Evolutionary conservation across 2,888 invertebrate species (phyloP).

Genomic region (Epirrhoe alternata): DNA sequence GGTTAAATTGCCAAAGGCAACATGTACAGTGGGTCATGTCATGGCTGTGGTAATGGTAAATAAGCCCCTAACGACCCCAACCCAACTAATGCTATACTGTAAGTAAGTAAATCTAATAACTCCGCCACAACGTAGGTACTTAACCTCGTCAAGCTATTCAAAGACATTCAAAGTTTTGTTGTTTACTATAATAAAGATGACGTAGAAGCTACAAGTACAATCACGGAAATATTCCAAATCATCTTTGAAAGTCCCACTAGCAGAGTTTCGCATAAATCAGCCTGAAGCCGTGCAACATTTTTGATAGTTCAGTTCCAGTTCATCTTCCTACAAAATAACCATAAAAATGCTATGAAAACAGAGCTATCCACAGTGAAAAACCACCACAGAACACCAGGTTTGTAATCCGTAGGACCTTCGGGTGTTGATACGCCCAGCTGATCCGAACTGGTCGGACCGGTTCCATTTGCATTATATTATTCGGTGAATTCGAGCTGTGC

Average conservation of each 20-base stretch:
- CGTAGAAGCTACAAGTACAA: not conserved
- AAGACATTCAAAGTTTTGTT: no score
- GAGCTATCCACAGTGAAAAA: not conserved
- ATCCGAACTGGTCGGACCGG: conserved; percentile 20
- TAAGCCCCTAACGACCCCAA: no score
- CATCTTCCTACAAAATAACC: not conserved
- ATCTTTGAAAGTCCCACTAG: not conserved
- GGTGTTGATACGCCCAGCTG: conserved; percentile 18
- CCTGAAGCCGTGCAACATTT: no score
- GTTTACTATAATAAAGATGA: not conserved
- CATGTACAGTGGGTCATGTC: no score
- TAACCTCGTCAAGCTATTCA: no score
- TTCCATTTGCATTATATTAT: conserved; percentile 23
- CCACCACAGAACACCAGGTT: not conserved
- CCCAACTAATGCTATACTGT: no score
- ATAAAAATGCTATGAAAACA: not conserved
- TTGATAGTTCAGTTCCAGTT: not conserved
- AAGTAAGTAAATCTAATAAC: no score
- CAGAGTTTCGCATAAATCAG: no score
- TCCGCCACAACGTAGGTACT: no score
- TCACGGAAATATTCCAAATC: not conserved
- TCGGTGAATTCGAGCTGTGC: conserved; percentile 5
- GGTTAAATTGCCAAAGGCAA: no score
- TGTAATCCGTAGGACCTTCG: not conserved
- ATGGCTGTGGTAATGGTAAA: no score